These are phyloP conservation scores for Rotaria sp. DNA, from an alignment of 2,888 invertebrate species.

Conservation along the genomic window DNA sequence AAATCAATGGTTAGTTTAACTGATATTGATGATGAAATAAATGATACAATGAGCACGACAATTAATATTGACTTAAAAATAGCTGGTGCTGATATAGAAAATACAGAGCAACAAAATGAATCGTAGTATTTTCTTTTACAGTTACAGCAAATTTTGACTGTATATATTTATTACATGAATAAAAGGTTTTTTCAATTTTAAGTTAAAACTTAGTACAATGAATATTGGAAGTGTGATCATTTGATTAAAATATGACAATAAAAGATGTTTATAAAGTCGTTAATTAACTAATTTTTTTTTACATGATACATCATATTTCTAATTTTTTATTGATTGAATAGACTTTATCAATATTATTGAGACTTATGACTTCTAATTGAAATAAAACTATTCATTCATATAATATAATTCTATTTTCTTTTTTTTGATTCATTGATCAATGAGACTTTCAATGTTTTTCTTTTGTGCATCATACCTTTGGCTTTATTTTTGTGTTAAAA, in stretches of 20 bases:
- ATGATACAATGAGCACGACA: not conserved
- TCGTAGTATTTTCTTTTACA: not conserved
- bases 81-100: not conserved
- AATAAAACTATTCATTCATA: too few species aligned
- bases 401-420: too few species aligned
- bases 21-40: not conserved
- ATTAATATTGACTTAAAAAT: not conserved
- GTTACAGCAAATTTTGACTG: not conserved
- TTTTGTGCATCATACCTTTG: too few species aligned
- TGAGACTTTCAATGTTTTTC: too few species aligned
- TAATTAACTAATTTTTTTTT: too few species aligned
- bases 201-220: not conserved
- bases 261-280: too few species aligned
- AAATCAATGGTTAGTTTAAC: not conserved
- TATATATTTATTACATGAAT: not conserved
- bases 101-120: not conserved
- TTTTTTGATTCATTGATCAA: too few species aligned
- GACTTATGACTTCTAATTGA: too few species aligned
- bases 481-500: too few species aligned
- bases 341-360: too few species aligned
- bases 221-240: not conserved
- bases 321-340: too few species aligned
- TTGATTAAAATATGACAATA: not conserved
- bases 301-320: too few species aligned
- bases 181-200: not conserved